These are phyloP conservation scores for Halichoerus grypus DNA, from an alignment of 2,113 vertebrate genomes.

Conservation along the genomic window DNA sequence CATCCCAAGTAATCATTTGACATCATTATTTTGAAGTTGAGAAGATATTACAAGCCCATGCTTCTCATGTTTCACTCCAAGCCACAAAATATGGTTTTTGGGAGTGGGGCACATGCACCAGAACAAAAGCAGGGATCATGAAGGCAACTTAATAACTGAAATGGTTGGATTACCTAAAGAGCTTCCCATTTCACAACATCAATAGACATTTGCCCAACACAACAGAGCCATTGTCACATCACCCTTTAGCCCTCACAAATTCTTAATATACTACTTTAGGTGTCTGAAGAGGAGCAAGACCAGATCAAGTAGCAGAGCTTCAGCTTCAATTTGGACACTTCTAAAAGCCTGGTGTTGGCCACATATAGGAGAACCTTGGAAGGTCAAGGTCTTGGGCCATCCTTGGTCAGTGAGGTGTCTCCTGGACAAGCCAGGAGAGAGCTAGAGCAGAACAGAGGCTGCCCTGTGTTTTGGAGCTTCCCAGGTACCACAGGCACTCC, in stretches of 20 bases:
- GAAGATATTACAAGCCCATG: constrained; percentile 45
- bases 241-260: not conserved
- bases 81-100: not conserved
- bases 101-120: not conserved
- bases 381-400: not conserved
- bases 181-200: not conserved
- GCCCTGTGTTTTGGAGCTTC: not conserved
- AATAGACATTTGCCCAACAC: not conserved
- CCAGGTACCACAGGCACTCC: rapidly evolving
- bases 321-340: not conserved
- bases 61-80: constrained; percentile 54
- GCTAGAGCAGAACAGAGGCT: not conserved
- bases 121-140: not conserved
- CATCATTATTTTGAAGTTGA: constrained; percentile 69
- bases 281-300: not conserved
- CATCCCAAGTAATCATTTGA: constrained; percentile 60
- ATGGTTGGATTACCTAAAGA: not conserved
- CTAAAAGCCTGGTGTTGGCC: not conserved
- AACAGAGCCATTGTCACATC: not conserved
- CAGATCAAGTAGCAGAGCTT: not conserved
- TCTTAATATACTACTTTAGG: not conserved
- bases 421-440: not conserved
- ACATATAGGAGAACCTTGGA: not conserved
- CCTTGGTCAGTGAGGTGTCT: not conserved
- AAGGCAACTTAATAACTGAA: not conserved